phyloP scores from a whole-genome alignment of 2,113 vertebrate species.

The Xerus inauris region DNA sequence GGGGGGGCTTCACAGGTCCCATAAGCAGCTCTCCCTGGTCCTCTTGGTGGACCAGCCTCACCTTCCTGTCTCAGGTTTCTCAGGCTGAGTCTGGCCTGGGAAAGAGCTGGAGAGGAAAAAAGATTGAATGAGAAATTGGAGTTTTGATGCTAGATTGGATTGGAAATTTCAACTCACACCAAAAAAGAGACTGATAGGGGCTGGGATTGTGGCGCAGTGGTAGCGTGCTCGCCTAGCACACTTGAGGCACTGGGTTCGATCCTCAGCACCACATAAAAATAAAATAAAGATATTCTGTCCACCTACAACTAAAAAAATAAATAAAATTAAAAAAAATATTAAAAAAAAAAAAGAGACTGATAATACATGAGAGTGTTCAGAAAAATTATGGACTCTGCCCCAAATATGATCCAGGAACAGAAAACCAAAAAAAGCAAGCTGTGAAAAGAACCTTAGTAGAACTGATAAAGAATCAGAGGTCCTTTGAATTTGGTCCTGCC shows the following conservation, averaged over 20 bases:
- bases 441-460: neutral
- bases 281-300: no score
- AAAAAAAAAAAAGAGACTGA: no score
- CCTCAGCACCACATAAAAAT: no score
- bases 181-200: no score
- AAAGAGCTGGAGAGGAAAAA: neutral
- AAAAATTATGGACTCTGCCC: conserved; percentile 1
- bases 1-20: neutral
- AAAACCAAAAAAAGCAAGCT: neutral
- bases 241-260: no score
- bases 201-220: no score
- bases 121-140: conserved; percentile 15
- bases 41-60: neutral
- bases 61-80: neutral
- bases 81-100: no score
- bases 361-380: neutral
- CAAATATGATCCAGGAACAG: neutral
- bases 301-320: no score
- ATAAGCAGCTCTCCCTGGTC: neutral
- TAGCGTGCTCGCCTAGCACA: no score
- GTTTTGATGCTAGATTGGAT: conserved; percentile 30
- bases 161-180: conserved; percentile 42
- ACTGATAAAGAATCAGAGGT: neutral
- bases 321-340: no score
- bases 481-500: neutral